Percentiles rank a stretch among this genome's conserved stretches.
These are phyloP conservation scores for Pteronotus mesoamericanus DNA, from an alignment of 2,797 vertebrate genomes.

Conservation along the genomic window DNA sequence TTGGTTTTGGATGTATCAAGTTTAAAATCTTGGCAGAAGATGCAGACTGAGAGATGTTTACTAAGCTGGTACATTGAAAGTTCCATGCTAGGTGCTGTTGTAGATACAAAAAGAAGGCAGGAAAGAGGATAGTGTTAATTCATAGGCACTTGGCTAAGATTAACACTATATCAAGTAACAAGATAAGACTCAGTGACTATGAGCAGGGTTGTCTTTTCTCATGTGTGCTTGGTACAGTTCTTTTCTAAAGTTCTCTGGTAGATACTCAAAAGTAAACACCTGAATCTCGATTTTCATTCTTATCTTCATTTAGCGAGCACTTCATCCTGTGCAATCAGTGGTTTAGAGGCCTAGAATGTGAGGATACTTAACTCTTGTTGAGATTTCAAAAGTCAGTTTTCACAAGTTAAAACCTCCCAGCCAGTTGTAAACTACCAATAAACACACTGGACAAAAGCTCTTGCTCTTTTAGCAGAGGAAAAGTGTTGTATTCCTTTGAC, in stretches of 20 bases:
- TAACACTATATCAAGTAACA: background rate
- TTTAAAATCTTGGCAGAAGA: conserved; percentile 11
- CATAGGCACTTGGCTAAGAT: background rate
- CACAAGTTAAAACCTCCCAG: background rate
- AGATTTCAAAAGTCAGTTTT: conserved; percentile 9
- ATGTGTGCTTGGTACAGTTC: background rate
- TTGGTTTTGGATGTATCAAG: background rate
- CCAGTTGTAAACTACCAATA: background rate
- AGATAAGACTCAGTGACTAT: background rate
- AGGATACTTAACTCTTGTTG: background rate
- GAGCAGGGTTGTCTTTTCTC: background rate
- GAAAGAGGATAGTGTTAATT: background rate
- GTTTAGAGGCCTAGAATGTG: background rate
- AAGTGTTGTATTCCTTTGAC: background rate
- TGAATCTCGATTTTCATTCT: conserved; percentile 1
- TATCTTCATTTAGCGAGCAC: background rate
- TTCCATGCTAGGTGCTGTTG: background rate
- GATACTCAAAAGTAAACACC: background rate
- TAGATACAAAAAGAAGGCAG: background rate
- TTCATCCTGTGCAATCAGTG: background rate
- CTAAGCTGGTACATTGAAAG: background rate
- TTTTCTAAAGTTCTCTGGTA: background rate
- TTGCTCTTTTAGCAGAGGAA: background rate
- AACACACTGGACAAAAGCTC: background rate
- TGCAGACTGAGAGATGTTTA: background rate